Evolutionary conservation across 2,113 vertebrate genomes (phyloP), one percentile per base, ranked within the genome.

Genomic region (Lampris incognitus): DNA sequence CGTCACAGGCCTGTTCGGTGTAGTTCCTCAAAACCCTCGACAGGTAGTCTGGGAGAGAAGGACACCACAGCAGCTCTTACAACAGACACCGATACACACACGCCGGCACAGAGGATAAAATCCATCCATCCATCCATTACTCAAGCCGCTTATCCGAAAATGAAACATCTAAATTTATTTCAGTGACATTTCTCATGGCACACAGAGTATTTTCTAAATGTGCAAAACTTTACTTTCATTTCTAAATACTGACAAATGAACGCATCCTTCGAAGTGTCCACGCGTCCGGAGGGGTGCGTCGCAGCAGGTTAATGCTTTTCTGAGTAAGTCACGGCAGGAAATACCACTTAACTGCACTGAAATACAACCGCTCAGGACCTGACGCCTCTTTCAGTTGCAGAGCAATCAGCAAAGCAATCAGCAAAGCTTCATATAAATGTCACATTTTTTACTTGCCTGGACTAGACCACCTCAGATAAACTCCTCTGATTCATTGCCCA

Each of bases 1-100:
- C 96, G 84, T 97, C 96, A 1, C 96, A 97, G 65, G 96, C 96
- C 78, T 94, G 95, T 72, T 94, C 93, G 0, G 94, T 96, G 89
- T 97, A 96, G 92, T 97, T 97, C 89, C 87, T 95, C 80, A 97
- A 84, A 52, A 95, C 94, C 87, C 92, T 95, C 69, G 96, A 95
- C 79, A 97, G 88, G 82, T 96, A 96, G 81, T 94, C 96, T 97
- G 73, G 40, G 74, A 83, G 79, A 83, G 6, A 68, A 57, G 68
- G 38, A 68, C 2, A 38, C 3, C 60, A 72, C 70, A 44, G 13
- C 3, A 60, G 37, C 58, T 1, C 41, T 73, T 66, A 82, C 54
- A 5, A 0, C 5, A 36, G 40, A 52, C 38, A 38, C 41, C 50
- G 5, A 8, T 61, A 54, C 11, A 8, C 36, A 48, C 24, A 24